Conservation (phyloP, 2,888 invertebrate species). For the Conops quadrifasciatus region DNA sequence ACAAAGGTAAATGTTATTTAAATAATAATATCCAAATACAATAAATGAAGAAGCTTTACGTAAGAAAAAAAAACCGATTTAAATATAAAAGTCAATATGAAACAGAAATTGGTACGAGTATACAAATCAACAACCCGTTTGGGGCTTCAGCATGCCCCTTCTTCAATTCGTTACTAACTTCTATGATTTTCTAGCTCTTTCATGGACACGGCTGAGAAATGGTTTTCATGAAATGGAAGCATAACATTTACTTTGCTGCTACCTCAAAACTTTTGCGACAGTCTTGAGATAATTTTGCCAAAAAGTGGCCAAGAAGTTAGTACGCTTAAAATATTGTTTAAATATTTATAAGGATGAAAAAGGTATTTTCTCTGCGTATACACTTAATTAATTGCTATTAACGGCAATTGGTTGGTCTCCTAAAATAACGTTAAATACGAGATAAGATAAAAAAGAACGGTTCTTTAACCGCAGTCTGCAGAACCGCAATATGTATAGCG, state of each 20-base stretch:
- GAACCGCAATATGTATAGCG: no score
- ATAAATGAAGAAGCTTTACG: neutral
- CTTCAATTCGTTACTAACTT: neutral
- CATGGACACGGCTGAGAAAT: slow-evolving; percentile 12
- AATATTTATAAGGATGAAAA: no score
- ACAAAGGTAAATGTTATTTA: slow-evolving; percentile 39
- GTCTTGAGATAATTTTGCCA: neutral
- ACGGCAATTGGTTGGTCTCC: no score
- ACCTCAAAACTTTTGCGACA: neutral
- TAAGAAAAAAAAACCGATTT: slow-evolving; percentile 12
- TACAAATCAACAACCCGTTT: slow-evolving; percentile 30
- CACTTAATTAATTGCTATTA: no score
- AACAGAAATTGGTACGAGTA: neutral
- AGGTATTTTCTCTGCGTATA: no score
- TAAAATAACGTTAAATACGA: no score
- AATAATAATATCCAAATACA: slow-evolving; percentile 24
- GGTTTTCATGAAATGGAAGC: neutral
- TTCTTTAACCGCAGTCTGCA: no score
- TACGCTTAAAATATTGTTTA: no score
- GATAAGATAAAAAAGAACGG: no score
- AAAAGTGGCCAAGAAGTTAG: neutral
- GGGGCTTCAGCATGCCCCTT: neutral
- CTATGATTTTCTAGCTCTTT: slow-evolving; percentile 24
- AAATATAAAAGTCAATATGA: neutral
- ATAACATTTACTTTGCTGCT: slow-evolving; percentile 6